Conservation (phyloP, 35 echinoderm and acorn worm genomes). For the Apostichopus japonicus region DNA sequence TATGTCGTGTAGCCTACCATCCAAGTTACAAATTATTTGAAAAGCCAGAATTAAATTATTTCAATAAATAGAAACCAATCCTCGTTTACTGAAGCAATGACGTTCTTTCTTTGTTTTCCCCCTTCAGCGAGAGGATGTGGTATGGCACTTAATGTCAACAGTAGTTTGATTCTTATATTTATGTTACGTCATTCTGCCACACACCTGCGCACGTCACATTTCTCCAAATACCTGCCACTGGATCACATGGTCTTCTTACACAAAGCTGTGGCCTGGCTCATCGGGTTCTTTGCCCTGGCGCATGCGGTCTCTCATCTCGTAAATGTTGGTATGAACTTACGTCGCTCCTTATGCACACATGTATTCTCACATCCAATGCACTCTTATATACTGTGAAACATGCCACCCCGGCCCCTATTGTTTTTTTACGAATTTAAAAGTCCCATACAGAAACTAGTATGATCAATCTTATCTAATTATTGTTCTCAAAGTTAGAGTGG, state of each 20-base stretch:
- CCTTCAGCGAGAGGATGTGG: slow-evolving; percentile 71
- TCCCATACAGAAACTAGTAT: too few species aligned
- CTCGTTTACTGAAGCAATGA: background rate
- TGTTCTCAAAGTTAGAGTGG: too few species aligned
- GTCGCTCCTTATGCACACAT: too few species aligned
- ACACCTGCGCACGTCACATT: slow-evolving; percentile 12
- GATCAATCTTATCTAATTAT: too few species aligned
- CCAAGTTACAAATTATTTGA: too few species aligned
- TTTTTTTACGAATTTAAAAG: too few species aligned
- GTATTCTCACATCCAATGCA: background rate
- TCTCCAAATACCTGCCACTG: slow-evolving; percentile 33
- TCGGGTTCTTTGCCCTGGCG: slow-evolving; percentile 22
- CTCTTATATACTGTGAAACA: background rate
- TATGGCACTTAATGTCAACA: slow-evolving; percentile 65
- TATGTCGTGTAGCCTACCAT: too few species aligned
- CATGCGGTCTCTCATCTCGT: slow-evolving; percentile 34
- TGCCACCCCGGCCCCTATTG: background rate
- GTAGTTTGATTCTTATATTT: slow-evolving; percentile 54
- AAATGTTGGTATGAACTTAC: slow-evolving; percentile 34
- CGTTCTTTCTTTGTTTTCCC: background rate
- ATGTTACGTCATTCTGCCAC: slow-evolving; percentile 69
- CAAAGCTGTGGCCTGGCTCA: slow-evolving; percentile 43
- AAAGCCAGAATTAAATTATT: background rate
- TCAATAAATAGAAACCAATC: background rate
- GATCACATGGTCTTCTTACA: slow-evolving; percentile 46